phyloP scores from a whole-genome alignment of 2,113 vertebrate genomes.

The Psittacara wagleri region DNA sequence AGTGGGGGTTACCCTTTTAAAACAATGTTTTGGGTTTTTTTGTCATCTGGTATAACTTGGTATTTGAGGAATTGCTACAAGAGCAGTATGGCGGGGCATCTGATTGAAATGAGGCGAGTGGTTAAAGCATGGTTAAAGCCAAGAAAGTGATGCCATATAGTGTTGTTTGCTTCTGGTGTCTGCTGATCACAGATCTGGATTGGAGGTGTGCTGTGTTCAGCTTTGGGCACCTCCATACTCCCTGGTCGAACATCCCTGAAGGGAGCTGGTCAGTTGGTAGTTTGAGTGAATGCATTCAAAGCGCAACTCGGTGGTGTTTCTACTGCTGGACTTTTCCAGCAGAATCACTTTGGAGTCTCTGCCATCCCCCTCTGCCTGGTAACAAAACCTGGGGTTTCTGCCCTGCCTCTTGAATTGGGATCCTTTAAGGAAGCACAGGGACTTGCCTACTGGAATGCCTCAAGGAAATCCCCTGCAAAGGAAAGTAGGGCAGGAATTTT shows the following conservation, averaged over 20 bases:
- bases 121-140: not conserved
- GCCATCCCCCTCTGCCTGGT: not conserved
- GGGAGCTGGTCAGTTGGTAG: not conserved
- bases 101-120: fast-evolving
- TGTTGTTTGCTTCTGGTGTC: not conserved
- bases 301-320: fast-evolving
- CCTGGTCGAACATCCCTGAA: fast-evolving
- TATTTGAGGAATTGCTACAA: not conserved
- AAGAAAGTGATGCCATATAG: not conserved
- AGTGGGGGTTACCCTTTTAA: not conserved
- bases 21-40: not conserved
- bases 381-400: not conserved
- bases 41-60: not conserved
- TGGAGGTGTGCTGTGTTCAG: not conserved
- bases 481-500: not conserved
- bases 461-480: not conserved
- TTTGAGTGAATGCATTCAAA: not conserved
- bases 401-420: not conserved
- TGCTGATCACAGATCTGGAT: not conserved
- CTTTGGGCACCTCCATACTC: not conserved
- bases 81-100: fast-evolving
- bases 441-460: not conserved
- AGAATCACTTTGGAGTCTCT: not conserved
- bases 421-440: not conserved
- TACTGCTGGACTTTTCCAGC: not conserved